Base-by-base conservation (phyloP, 2,797 vertebrate genomes). In the Paratrypauchen microcephalus region DNA sequence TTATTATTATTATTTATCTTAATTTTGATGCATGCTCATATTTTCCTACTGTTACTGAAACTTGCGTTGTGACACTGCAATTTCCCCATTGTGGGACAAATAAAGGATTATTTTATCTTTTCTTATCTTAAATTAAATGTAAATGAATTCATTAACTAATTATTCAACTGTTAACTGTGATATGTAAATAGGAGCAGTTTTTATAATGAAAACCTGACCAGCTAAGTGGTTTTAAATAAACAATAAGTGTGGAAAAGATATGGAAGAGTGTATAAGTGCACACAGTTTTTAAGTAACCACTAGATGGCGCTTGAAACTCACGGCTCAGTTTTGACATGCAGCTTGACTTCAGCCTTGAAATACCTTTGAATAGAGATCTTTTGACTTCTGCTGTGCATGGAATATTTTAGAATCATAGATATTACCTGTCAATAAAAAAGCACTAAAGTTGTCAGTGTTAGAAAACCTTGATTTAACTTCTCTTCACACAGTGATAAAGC, bases 291-390 rank as follows among this genome's bases (percentile, higher is more conserved):
- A 50, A 50, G 11, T 0, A 24, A 45, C 90, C 92, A 90, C 91
- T 79, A 90, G 92, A 92, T 93, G 91, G 91, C 85, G 87, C 84
- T 63, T 83, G 50, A 72, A 82, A 71, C 83, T 82, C 76, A 88
- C 72, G 4, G 26, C 75, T 87, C 41, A 15, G 76, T 21, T 39
- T 26, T 65, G 26, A 76, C 55, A 15, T 45, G 13, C 41, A 15
- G 13, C 4, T n/a, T 36, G 18, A 36, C 30, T 32, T 36, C 28
- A 60, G 58, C 81, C 75, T 75, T 65, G 64, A 39, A 80, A 68
- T 52, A 28, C 59, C 66, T 54, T 12, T 32, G n/a, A n/a, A n/a
- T n/a, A 61, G 62, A 67, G 62, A 73, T 56, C 19, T 62, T 19
- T 36, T 26, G 23, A 47, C 23, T 26, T 18, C 45, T 50, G 24